Conservation (phyloP, 2,888 invertebrate species). For the Hipparchia sbordonii region DNA sequence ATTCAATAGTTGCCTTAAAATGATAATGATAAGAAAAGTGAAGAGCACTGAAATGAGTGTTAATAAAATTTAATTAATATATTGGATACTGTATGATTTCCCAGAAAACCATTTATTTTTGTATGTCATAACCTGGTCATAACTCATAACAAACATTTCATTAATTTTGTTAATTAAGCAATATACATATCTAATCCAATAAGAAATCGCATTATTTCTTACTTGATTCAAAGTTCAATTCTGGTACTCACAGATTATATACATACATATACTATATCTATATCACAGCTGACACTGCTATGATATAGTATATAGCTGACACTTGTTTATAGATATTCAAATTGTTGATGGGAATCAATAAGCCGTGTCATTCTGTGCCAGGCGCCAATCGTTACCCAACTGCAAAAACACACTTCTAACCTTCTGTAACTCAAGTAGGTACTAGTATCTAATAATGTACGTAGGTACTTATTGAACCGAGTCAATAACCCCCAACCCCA, state of each 20-base stretch:
- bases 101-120: neutral
- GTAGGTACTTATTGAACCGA: too few species aligned
- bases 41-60: conserved; percentile 6
- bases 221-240: neutral
- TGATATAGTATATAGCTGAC: too few species aligned
- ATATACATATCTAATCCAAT: conserved; percentile 13
- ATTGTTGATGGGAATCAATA: conserved; percentile 11
- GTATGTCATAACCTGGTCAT: neutral
- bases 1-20: too few species aligned
- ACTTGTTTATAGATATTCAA: neutral
- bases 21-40: neutral
- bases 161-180: conserved; percentile 7
- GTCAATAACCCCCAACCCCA: too few species aligned
- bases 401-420: too few species aligned
- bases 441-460: too few species aligned
- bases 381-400: neutral
- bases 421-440: too few species aligned
- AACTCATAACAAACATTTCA: neutral
- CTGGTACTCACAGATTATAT: neutral
- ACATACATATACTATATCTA: too few species aligned
- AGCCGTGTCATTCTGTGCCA: conserved; percentile 13
- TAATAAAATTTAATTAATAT: conserved; percentile 6
- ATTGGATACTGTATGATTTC: conserved; percentile 5
- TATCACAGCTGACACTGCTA: conserved; percentile 1
- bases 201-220: neutral